Conservation (phyloP, 2,888 invertebrate species). For the Agriotes lineatus region DNA sequence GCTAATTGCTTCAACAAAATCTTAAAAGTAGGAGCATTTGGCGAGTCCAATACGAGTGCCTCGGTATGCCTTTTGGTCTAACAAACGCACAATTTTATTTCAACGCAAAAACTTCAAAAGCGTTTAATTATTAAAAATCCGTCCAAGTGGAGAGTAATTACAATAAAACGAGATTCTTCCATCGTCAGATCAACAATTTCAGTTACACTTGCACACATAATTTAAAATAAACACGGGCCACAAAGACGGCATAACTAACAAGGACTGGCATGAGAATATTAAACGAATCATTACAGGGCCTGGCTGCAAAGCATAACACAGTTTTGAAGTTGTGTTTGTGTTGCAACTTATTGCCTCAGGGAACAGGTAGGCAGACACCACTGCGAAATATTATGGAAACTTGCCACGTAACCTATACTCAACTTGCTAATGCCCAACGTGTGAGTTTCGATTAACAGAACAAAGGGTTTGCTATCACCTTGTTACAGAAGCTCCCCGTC, state of each 20-base stretch:
- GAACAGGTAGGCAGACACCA: constrained; percentile 35
- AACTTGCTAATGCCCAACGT: constrained; percentile 21
- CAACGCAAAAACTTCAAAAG: too few relatives aligned
- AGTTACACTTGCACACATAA: constrained; percentile 27
- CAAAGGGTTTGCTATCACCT: background rate
- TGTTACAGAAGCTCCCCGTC: background rate
- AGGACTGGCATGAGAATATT: constrained; percentile 35
- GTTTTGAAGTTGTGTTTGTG: constrained; percentile 44
- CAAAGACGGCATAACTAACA: constrained; percentile 40
- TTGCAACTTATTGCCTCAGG: constrained; percentile 39
- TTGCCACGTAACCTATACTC: constrained; percentile 36
- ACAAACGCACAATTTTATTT: too few relatives aligned
- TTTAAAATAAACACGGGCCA: constrained; percentile 38
- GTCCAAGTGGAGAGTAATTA: background rate
- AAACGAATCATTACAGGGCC: constrained; percentile 40
- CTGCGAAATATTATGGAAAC: constrained; percentile 35
- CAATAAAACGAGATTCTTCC: constrained; percentile 1
- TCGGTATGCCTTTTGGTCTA: too few relatives aligned
- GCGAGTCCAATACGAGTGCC: too few relatives aligned
- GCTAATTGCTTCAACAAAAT: too few relatives aligned
- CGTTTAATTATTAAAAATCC: too few relatives aligned
- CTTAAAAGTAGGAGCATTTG: too few relatives aligned
- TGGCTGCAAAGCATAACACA: constrained; percentile 39
- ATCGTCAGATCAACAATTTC: constrained; percentile 1
- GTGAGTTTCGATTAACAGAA: constrained; percentile 32